These are phyloP conservation scores for Lethenteron reissneri DNA, from an alignment of 2,113 vertebrate genomes.

Conservation along the genomic window DNA sequence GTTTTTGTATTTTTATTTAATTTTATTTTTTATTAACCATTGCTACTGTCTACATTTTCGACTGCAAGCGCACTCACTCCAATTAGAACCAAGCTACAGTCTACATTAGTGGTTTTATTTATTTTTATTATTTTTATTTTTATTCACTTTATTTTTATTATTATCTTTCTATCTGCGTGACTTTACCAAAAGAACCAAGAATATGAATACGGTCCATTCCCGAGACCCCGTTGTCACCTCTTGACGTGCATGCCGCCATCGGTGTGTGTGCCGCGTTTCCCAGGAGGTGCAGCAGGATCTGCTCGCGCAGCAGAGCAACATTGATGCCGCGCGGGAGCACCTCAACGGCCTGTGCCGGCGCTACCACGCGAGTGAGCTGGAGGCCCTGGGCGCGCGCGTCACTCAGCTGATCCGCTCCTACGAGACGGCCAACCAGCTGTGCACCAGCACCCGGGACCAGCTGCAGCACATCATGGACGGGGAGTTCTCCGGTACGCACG, in stretches of 20 bases:
- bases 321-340: slow-evolving; percentile 40
- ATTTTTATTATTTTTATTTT: no score
- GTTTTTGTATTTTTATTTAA: no score
- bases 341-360: slow-evolving; percentile 54
- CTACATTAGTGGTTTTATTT: no score
- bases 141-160: no score
- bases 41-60: no score
- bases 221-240: no score
- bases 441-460: slow-evolving; percentile 33
- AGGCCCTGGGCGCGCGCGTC: slow-evolving; percentile 39
- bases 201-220: no score
- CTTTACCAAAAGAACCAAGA: no score
- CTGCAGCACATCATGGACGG: slow-evolving; percentile 57
- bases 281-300: slow-evolving; percentile 54
- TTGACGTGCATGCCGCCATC: no score
- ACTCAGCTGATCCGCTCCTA: slow-evolving; percentile 45
- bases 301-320: slow-evolving; percentile 39
- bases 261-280: background rate
- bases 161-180: background rate
- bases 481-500: slow-evolving; percentile 34
- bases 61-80: no score
- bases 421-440: slow-evolving; percentile 40
- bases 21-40: no score
- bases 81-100: no score
- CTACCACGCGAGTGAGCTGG: slow-evolving; percentile 48